phyloP scores from a whole-genome alignment of 2,113 vertebrate species.

The Myrmecobius fasciatus region DNA sequence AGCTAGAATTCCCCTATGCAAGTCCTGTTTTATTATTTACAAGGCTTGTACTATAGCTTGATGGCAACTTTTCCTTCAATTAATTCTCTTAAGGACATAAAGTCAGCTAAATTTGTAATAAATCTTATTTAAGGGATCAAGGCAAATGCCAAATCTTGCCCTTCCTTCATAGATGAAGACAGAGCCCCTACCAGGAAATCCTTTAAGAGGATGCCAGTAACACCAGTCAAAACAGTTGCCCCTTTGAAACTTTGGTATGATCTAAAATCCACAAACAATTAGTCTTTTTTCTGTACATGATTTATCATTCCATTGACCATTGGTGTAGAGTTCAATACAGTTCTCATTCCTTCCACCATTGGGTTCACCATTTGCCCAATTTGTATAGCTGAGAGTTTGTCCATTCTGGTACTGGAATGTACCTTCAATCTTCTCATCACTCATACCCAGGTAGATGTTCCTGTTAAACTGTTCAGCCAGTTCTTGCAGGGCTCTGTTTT shows the following conservation, averaged over 20 bases:
- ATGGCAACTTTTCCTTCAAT: background rate
- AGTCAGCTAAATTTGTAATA: background rate
- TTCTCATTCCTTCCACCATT: conserved; percentile 6
- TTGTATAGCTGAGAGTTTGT: background rate
- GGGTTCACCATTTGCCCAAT: background rate
- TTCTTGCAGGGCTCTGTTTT: background rate
- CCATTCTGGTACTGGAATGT: conserved; percentile 4
- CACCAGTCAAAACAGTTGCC: background rate
- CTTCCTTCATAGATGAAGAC: background rate
- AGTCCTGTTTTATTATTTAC: background rate
- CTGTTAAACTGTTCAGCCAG: background rate
- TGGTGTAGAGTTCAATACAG: background rate
- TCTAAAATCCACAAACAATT: background rate
- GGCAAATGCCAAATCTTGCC: background rate
- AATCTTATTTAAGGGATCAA: background rate
- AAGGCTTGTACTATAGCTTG: background rate
- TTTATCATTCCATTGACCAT: background rate
- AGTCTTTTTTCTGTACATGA: background rate
- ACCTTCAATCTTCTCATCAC: background rate
- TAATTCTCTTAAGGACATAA: background rate
- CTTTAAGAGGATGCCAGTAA: background rate
- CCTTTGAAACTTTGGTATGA: background rate
- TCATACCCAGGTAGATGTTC: conserved; percentile 1
- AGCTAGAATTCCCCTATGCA: rapidly evolving
- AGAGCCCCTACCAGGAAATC: background rate